Base-by-base conservation (phyloP, 2,888 invertebrate genomes). In the Crocallis elinguaria region DNA sequence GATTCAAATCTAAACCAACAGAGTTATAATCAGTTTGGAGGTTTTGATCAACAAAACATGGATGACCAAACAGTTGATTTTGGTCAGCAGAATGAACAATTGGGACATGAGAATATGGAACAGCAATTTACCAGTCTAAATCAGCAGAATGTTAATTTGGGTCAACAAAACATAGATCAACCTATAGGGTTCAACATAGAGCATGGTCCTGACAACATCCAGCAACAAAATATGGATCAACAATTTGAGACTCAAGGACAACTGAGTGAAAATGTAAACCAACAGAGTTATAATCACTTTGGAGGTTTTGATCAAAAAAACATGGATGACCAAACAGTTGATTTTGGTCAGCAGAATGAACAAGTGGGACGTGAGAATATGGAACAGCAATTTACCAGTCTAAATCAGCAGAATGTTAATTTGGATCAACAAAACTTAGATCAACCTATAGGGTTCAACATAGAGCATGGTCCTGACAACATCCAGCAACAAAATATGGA, bases 331-430 rank as follows among this genome's bases (percentile, higher is more conserved):
- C 44, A 63, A 30, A 25, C 58, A 25, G 67, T 62, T 36, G 61
- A 68, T 48, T 67, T 74, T 39, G 64, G 45, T 11, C 67, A 71
- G n/a, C 65, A 69, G 55, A 52, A 38, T 39, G 58, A 64, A 44
- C 23, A 36, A n/a, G 3, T 17, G 25, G 35, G 16, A 13, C 36
- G 32, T 35, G 19, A 48, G 11, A 21, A 38, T 14, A 21, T 21
- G 8, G 25, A 38, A 21, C 41, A 49, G 6, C 14, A 35, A 37
- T 8, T 27, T 23, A 19, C 3, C 9, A 25, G 11, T 38, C 33
- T 39, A 14, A 12, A 12, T 13, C 45, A 58, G 6, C 45, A 49
- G 42, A 46, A 16, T 17, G 48, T 32, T 48, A 11, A 39, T 27
- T 16, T 39, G 11, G 50, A 50, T 6, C 65, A 66, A 56, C 55